These are phyloP conservation scores for Neria commutata DNA, from an alignment of 2,888 invertebrate genomes.

Conservation along the genomic window DNA sequence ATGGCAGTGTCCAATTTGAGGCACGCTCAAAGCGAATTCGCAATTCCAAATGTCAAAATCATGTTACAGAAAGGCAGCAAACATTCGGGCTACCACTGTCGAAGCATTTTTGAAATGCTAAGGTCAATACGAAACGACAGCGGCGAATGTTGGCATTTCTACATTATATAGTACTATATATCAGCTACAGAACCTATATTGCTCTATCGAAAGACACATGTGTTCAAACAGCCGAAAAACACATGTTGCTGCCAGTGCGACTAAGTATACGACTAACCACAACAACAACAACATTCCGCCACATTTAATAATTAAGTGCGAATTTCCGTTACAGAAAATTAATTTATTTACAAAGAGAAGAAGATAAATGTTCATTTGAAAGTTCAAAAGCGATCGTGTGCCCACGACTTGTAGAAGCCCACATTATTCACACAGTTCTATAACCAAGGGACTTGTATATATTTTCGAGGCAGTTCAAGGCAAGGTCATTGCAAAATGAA, in stretches of 20 bases:
- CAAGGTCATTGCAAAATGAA: too few species aligned
- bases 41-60: too few species aligned
- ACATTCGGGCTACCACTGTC: neutral
- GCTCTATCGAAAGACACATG: too few species aligned
- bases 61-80: neutral
- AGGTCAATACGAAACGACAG: neutral
- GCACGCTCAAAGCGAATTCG: too few species aligned
- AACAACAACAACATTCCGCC: neutral
- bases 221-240: constrained; percentile 6
- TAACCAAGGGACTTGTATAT: too few species aligned
- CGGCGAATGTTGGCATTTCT: neutral
- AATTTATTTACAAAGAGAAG: neutral
- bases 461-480: too few species aligned
- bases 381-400: neutral
- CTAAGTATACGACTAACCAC: neutral
- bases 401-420: too few species aligned
- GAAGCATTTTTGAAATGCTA: neutral
- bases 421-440: too few species aligned
- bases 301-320: constrained; percentile 5
- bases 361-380: neutral
- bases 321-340: constrained; percentile 10
- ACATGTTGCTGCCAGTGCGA: constrained; percentile 11
- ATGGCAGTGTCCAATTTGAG: too few species aligned
- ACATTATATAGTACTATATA: too few species aligned
- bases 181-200: too few species aligned